phyloP scores from a whole-genome alignment of 92 coral and sea anemone genomes.

The Parazoanthus darwini region DNA sequence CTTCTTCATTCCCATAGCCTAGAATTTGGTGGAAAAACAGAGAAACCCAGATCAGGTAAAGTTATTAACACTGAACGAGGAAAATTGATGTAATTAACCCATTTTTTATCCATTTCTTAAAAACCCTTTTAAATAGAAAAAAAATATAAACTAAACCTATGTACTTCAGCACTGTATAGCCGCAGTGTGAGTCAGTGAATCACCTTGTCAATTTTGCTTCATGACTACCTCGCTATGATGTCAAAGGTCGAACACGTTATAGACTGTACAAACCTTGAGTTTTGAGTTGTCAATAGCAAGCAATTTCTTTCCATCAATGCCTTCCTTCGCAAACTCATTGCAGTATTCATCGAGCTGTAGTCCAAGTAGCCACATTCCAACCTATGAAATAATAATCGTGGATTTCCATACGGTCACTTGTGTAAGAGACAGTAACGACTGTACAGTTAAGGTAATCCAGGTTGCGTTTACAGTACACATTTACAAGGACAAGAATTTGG shows the following conservation, averaged over 20 bases:
- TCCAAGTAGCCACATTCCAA: slow-evolving; percentile 84
- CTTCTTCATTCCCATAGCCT: slow-evolving; percentile 89
- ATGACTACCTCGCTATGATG: background rate
- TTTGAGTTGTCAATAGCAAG: slow-evolving; percentile 80
- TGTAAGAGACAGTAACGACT: background rate
- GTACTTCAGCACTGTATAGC: no score
- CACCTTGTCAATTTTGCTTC: background rate
- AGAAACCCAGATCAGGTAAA: background rate
- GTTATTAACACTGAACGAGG: background rate
- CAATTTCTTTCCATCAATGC: slow-evolving; percentile 88
- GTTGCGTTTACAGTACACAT: no score
- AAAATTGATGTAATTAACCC: no score
- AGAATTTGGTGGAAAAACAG: background rate
- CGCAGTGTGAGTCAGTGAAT: no score
- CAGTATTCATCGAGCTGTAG: slow-evolving; percentile 80
- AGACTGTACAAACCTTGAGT: slow-evolving; percentile 71
- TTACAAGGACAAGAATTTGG: no score
- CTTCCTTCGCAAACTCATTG: slow-evolving; percentile 68
- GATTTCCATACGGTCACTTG: background rate
- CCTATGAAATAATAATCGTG: slow-evolving; percentile 50
- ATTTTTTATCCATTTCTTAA: no score
- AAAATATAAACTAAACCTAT: background rate
- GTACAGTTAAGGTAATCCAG: no score
- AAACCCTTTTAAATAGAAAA: no score
- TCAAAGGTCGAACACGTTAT: background rate